phyloP scores from a whole-genome alignment of 2,113 vertebrate genomes.

The Ranitomeya imitator region DNA sequence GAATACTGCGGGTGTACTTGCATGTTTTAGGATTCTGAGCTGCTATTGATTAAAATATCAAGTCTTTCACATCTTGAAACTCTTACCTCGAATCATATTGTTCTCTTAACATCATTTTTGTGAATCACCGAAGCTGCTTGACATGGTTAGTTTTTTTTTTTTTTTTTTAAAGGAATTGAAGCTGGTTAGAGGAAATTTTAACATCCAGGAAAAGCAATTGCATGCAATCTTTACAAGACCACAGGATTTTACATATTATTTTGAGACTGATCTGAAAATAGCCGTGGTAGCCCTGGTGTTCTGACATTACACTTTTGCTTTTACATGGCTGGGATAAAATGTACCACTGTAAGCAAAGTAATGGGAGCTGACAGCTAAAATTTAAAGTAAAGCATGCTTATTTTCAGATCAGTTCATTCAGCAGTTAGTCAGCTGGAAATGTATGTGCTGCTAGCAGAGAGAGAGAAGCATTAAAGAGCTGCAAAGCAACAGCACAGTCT shows the following conservation, averaged over 20 bases:
- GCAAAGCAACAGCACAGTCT: conserved; percentile 24
- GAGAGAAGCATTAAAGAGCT: conserved; percentile 43
- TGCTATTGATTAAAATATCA: conserved; percentile 1
- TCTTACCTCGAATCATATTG: background rate
- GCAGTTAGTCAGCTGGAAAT: conserved; percentile 71
- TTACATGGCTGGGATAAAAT: conserved; percentile 53
- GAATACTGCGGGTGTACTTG: background rate
- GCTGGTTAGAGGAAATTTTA: background rate
- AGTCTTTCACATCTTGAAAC: background rate
- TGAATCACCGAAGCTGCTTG: background rate
- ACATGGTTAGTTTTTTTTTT: background rate
- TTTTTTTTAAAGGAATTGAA: background rate
- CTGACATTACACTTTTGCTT: conserved; percentile 57
- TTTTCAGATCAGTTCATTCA: conserved; percentile 66
- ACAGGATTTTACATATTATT: conserved; percentile 34
- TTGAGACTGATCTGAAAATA: conserved; percentile 40
- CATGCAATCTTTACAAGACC: conserved; percentile 23
- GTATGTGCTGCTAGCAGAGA: conserved; percentile 64
- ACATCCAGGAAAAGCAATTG: background rate
- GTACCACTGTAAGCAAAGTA: conserved; percentile 53
- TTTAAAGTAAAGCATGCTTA: conserved; percentile 63
- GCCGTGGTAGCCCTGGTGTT: background rate
- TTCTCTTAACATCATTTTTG: background rate
- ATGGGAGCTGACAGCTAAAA: conserved; percentile 61
- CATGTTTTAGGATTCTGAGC: background rate